A percentile compares a stretch with the other conserved stretches of the same genome.
phyloP scores from a whole-genome alignment of 30 jellyfish, hydroid and myxozoan species.

The Nemopilema nomurai region DNA sequence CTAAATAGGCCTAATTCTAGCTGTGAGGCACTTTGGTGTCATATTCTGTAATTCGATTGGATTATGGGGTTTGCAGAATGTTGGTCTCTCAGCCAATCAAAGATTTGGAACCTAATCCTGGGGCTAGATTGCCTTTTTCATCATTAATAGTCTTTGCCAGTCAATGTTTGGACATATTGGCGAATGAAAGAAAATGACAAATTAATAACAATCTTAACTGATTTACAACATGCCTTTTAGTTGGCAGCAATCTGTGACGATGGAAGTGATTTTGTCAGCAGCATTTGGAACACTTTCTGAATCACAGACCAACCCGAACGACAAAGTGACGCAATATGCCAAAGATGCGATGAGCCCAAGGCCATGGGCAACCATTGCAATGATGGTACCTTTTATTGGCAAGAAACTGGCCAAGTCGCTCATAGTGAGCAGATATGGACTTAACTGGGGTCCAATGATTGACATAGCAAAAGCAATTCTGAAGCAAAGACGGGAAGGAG shows the following conservation, averaged over 20 bases:
- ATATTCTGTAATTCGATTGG: too few species aligned
- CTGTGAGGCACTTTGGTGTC: too few species aligned
- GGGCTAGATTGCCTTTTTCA: too few species aligned
- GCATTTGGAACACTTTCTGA: slow-evolving; percentile 66
- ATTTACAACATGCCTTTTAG: too few species aligned
- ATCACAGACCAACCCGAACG: slow-evolving; percentile 65
- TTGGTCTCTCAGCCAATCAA: too few species aligned
- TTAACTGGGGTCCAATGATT: slow-evolving; percentile 34
- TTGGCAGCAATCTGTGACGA: slow-evolving; percentile 59
- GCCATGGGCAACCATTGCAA: slow-evolving; percentile 23
- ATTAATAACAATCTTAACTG: too few species aligned
- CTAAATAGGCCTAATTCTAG: too few species aligned
- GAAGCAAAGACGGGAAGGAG: slow-evolving; percentile 12
- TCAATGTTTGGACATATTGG: too few species aligned
- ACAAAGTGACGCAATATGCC: slow-evolving; percentile 41
- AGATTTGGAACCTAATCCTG: too few species aligned
- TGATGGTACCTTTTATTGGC: slow-evolving; percentile 58
- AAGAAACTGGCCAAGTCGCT: slow-evolving; percentile 5
- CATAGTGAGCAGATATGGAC: slow-evolving; percentile 21
- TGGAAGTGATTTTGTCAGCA: slow-evolving; percentile 69
- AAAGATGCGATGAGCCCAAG: slow-evolving; percentile 42
- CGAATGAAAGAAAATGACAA: too few species aligned
- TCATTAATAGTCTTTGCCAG: too few species aligned
- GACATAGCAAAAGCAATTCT: slow-evolving; percentile 17
- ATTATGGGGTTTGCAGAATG: too few species aligned